Evolutionary conservation across 1,140 invertebrate species (phyloP), one percentile per base, ranked within the genome.

Genomic region (Aleiodes sp.): DNA sequence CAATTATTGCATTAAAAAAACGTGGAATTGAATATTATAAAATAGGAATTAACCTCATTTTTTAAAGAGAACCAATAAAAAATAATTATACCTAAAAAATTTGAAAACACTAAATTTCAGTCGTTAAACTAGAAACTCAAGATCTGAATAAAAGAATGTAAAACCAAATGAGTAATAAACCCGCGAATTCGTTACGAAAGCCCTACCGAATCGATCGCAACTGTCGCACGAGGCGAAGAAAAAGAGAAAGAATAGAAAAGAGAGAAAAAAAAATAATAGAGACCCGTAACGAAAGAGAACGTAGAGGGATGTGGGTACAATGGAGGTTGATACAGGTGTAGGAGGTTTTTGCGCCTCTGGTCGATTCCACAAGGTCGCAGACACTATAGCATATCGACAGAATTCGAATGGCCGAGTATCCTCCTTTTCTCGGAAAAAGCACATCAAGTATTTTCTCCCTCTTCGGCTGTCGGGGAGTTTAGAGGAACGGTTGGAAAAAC

Each of bases 361-460:
- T 59, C 56, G 56, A 59, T 59, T 24, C 7, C 28, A 59, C 56
- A 59, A 59, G 56, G 56, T 59, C 56, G 21, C 21, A 12, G 14
- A n/a, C 21, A 12, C n/a, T 59, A 41, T n/a, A 41, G 24, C 12
- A 29, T 59, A 59, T 59, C 56, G 56, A 59, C 56, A 59, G n/a
- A 31, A 59, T 59, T 59, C 56, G 28, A 31, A 59, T 59, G 24
- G 52, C 52, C 24, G 52, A 28, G 52, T 56, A 26, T 28, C 19
- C 52, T 56, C 9, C n/a, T 2, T 4, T 43, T n/a, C 4, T 35
- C 31, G 31, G n/a, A n/a, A n/a, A n/a, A n/a, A 33, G 2, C 31
- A 56, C 46, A 24, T 26, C 46, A 24, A 10, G n/a, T 43, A 56
- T 26, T 56, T 56, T 24, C 12, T 21, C 46, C 24, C 24, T 56